phyloP scores from a whole-genome alignment of 2,888 invertebrate genomes.

The Mactromeris polynyma region DNA sequence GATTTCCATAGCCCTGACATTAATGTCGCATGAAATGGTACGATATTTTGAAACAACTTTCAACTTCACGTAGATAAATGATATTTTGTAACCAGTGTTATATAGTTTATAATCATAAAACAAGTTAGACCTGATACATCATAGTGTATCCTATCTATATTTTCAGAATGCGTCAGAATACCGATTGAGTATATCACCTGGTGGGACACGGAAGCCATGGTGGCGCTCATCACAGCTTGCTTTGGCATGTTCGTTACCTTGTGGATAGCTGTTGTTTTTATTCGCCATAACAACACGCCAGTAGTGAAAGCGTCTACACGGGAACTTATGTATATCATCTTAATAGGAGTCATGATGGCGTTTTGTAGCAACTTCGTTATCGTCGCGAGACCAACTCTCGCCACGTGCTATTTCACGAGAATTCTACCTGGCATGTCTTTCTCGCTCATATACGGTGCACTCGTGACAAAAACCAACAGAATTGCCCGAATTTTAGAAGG shows the following conservation, averaged over 20 bases:
- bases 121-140: too few species aligned
- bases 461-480: constrained; percentile 98
- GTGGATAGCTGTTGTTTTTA: constrained; percentile 93
- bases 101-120: too few species aligned
- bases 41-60: too few species aligned
- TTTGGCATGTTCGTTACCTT: constrained; percentile 94
- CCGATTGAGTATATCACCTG: constrained; percentile 90
- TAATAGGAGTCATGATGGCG: constrained; percentile 88
- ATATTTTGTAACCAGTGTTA: too few species aligned
- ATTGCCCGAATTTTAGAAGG: constrained; percentile 98
- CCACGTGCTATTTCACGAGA: constrained; percentile 95
- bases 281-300: constrained; percentile 96
- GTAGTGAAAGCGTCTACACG: constrained; percentile 97
- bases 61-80: too few species aligned
- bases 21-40: too few species aligned
- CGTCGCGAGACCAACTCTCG: constrained; percentile 92
- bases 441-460: constrained; percentile 98
- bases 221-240: constrained; percentile 91
- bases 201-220: constrained; percentile 90
- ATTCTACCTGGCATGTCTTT: constrained; percentile 98
- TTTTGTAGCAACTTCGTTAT: constrained; percentile 93
- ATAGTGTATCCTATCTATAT: constrained; percentile 21
- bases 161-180: constrained; percentile 90
- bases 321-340: constrained; percentile 93
- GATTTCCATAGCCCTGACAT: too few species aligned